These are phyloP conservation scores for Romanogobio albipinnatus DNA, from an alignment of 2,113 vertebrate species.

Conservation along the genomic window DNA sequence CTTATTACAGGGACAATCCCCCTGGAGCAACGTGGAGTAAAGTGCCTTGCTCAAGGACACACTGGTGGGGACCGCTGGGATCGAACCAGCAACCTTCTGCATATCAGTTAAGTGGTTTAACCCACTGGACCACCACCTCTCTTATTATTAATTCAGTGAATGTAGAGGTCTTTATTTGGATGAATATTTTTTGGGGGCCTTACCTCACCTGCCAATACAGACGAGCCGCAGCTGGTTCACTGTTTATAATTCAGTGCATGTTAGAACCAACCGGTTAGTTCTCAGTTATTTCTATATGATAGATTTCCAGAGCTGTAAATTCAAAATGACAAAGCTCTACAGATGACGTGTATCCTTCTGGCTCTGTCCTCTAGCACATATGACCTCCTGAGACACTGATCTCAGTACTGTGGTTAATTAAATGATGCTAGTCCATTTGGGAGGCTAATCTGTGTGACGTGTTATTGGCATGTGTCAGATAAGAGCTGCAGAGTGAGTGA, in stretches of 20 bases:
- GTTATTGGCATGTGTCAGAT: constrained; percentile 62
- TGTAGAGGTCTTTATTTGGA: too few species aligned
- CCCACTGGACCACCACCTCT: too few species aligned
- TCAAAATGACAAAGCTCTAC: background rate
- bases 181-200: too few species aligned
- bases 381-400: constrained; percentile 16
- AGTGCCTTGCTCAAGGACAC: too few species aligned
- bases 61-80: too few species aligned
- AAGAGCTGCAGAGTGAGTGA: constrained; percentile 23
- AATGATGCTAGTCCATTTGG: constrained; percentile 24
- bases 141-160: too few species aligned
- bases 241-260: background rate
- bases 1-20: too few species aligned
- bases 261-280: background rate
- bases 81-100: too few species aligned
- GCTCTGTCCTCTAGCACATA: background rate
- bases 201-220: too few species aligned
- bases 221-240: background rate
- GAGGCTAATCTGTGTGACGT: constrained; percentile 51
- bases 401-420: constrained; percentile 36
- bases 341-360: background rate
- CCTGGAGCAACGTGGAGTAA: too few species aligned
- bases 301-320: background rate
- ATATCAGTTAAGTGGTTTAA: too few species aligned
- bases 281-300: background rate